Evolutionary conservation across 2,797 vertebrate species (phyloP), one percentile per base, ranked within the genome.

Genomic region (Peromyscus attwateri): DNA sequence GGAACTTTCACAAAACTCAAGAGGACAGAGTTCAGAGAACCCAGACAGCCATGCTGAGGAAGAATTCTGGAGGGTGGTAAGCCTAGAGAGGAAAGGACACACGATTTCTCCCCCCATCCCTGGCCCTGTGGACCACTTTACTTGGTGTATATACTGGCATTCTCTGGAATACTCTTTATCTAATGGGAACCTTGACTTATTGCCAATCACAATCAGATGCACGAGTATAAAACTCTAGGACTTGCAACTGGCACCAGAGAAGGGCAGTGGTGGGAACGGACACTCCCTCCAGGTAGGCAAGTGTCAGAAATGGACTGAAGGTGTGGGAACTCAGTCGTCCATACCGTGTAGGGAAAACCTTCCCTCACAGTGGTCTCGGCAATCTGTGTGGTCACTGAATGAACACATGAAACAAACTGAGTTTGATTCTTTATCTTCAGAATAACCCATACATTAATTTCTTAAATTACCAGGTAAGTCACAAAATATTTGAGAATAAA

Each of bases 401-500:
- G 25, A 66, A 49, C 10, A 11, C 4, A 80, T 11, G 55, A 10
- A 40, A 37, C 1, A 40, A 68, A 29, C 5, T 21, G 9, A 66
- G 9, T 21, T 31, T 80, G 13, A 13, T 80, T 55, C 27, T 79
- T 80, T 40, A 55, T 91, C 37, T 87, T 91, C 27, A 77, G 82
- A 89, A 80, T 80, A 89, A 71, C 9, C 34, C 1, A 55, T 2
- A 27, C 52, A 49, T 88, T 73, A 79, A 91, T 57, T 57, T 40
- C 66, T 68, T 46, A 95, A 68, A 68, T 57, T 25, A 49, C 31
- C 49, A 88, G 49, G 68, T 34, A 70, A 52, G 55, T 46, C 46
- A 92, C 16, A 9, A 94, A 71, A 57, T 66, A 60, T 76, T 95
- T 89, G 75, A 49, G 40, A 82, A 95, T 87, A 55, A 75, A 64